Conservation (phyloP, 2,797 vertebrate species). For the Melanotaenia maccullochi region DNA sequence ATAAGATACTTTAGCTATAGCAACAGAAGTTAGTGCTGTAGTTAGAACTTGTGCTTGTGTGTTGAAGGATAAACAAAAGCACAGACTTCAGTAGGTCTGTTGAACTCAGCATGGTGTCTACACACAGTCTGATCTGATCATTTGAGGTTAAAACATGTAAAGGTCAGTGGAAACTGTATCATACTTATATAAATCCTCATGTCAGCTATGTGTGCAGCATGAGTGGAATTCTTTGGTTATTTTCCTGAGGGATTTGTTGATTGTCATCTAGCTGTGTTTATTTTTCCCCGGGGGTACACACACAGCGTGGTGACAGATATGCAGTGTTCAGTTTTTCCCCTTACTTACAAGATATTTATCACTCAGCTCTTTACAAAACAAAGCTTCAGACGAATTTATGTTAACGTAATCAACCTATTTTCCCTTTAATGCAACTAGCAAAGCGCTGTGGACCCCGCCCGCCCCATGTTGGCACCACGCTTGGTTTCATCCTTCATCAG, state of each 20-base stretch:
- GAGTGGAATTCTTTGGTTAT: constrained; percentile 5
- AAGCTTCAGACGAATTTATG: constrained; percentile 4
- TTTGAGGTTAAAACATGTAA: constrained; percentile 10
- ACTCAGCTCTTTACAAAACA: constrained; percentile 3
- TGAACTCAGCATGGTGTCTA: constrained; percentile 12
- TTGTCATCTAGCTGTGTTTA: constrained; percentile 19
- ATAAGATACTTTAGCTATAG: constrained; percentile 34
- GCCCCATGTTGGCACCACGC: too few species aligned
- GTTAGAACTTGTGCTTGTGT: constrained; percentile 3
- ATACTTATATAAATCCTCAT: constrained; percentile 4
- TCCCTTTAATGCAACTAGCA: too few species aligned
- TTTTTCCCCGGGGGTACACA: neutral
- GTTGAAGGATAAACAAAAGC: constrained; percentile 24
- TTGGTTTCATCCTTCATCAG: too few species aligned
- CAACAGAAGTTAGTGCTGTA: constrained; percentile 3
- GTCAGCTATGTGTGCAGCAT: constrained; percentile 7
- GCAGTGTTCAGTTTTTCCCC: neutral
- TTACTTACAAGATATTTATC: neutral
- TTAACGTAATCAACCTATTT: neutral
- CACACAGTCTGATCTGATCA: neutral
- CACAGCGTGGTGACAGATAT: constrained; percentile 15
- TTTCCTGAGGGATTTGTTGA: constrained; percentile 26
- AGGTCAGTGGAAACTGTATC: constrained; percentile 19
- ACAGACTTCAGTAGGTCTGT: constrained; percentile 7
- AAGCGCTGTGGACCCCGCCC: too few species aligned